Conservation (phyloP, 2,113 vertebrate species). For the Petaurus breviceps region DNA sequence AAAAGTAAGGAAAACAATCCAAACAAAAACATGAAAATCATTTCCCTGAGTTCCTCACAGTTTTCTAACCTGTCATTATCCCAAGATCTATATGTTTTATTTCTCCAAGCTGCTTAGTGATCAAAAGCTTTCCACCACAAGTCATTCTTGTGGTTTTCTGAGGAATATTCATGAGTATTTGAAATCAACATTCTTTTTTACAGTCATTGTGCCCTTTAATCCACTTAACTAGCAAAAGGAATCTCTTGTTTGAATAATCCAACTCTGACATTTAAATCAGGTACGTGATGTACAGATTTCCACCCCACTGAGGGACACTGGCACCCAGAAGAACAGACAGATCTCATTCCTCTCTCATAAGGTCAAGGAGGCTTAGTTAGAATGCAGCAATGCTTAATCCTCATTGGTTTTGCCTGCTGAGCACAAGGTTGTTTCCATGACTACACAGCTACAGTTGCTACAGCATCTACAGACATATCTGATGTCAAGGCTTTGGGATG, state of each 20-base stretch:
- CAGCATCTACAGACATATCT: slow-evolving; percentile 78
- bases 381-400: slow-evolving; percentile 83
- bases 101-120: slow-evolving; percentile 46
- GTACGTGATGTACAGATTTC: slow-evolving; percentile 61
- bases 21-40: slow-evolving; percentile 39
- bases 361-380: slow-evolving; percentile 84
- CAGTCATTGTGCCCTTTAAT: slow-evolving; percentile 72
- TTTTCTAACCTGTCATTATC: slow-evolving; percentile 35
- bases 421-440: slow-evolving; percentile 87
- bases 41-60: slow-evolving; percentile 28
- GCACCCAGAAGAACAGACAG: slow-evolving; percentile 77
- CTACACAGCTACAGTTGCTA: slow-evolving; percentile 86
- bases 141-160: slow-evolving; percentile 29
- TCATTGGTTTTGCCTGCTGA: slow-evolving; percentile 85
- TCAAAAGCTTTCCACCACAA: slow-evolving; percentile 21
- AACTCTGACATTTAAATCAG: slow-evolving; percentile 74
- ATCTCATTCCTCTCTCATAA: slow-evolving; percentile 83
- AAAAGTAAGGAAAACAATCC: slow-evolving; percentile 35
- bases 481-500: slow-evolving; percentile 83
- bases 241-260: slow-evolving; percentile 79
- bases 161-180: slow-evolving; percentile 44
- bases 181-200: slow-evolving; percentile 78
- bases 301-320: slow-evolving; percentile 73
- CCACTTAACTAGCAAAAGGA: slow-evolving; percentile 73
- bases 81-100: slow-evolving; percentile 11